These are phyloP conservation scores for Craniophora ligustri DNA, from an alignment of 2,888 invertebrate genomes.

Conservation along the genomic window DNA sequence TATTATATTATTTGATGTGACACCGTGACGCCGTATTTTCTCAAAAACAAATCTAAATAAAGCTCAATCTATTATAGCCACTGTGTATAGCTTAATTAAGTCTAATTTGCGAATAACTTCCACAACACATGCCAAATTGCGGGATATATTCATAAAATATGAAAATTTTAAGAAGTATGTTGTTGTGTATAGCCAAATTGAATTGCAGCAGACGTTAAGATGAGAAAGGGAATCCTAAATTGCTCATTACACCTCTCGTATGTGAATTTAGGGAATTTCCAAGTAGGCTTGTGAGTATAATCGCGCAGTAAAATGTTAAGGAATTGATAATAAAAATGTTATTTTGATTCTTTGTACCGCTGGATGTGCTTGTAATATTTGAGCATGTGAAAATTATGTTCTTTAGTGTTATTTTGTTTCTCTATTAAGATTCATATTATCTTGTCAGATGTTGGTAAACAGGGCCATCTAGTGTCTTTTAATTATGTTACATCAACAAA, in stretches of 20 bases:
- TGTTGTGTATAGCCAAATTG: conserved; percentile 45
- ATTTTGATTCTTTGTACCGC: too few species aligned
- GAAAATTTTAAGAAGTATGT: conserved; percentile 32
- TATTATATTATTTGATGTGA: too few species aligned
- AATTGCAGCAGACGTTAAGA: conserved; percentile 50
- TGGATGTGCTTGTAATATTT: too few species aligned
- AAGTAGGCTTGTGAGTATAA: conserved; percentile 27
- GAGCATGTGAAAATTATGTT: too few species aligned
- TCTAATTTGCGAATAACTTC: conserved; percentile 27
- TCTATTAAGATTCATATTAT: too few species aligned
- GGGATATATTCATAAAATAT: conserved; percentile 9
- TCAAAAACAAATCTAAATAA: conserved; percentile 1
- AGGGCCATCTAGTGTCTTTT: too few species aligned
- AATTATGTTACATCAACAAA: too few species aligned
- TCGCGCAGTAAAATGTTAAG: conserved; percentile 20
- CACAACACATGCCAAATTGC: conserved; percentile 15
- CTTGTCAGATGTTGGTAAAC: too few species aligned
- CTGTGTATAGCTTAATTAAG: conserved; percentile 5
- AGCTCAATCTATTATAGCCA: conserved; percentile 4
- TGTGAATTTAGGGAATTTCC: conserved; percentile 43
- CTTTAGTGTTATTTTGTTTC: too few species aligned
- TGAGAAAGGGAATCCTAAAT: conserved; percentile 46
- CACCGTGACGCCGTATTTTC: too few species aligned
- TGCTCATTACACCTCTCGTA: conserved; percentile 56
- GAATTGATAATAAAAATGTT: background rate